Conservation (phyloP, 2,113 vertebrate genomes). For the Larimichthys polyactis region DNA sequence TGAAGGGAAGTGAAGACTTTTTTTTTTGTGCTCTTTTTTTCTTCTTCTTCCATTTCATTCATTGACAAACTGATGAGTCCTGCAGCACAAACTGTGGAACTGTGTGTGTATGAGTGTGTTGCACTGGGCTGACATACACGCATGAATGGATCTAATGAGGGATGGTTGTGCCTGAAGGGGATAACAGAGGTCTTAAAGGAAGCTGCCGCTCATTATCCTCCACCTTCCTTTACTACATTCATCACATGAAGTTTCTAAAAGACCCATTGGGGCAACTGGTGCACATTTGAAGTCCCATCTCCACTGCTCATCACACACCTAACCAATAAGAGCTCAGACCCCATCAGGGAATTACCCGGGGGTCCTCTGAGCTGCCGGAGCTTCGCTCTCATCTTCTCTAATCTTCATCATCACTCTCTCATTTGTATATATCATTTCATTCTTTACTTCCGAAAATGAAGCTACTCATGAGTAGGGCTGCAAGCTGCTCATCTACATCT, state of each 20-base stretch:
- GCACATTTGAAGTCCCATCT: constrained; percentile 12
- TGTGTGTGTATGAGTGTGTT: constrained; percentile 6
- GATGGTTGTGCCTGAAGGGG: constrained; percentile 34
- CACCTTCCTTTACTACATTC: constrained; percentile 3
- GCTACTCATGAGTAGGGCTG: constrained; percentile 59
- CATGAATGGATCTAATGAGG: constrained; percentile 28
- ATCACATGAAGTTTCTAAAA: constrained; percentile 18
- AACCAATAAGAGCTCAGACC: constrained; percentile 22
- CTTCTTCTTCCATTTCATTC: constrained; percentile 20
- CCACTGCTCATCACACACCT: background rate
- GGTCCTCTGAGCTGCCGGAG: constrained; percentile 6
- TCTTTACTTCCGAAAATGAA: constrained; percentile 10
- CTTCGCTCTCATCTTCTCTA: constrained; percentile 11
- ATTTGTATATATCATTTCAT: constrained; percentile 34
- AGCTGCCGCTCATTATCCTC: constrained; percentile 27
- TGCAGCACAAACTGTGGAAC: constrained; percentile 18
- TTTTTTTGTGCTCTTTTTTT: background rate
- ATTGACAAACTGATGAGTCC: constrained; percentile 27
- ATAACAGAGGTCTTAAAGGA: constrained; percentile 11
- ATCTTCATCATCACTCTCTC: constrained; percentile 8
- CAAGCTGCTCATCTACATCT: background rate
- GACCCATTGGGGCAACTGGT: constrained; percentile 7
- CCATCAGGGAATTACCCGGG: constrained; percentile 16
- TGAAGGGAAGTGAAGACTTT: constrained; percentile 33
- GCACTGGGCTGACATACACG: constrained; percentile 8